Evolutionary conservation across 2,797 vertebrate genomes (phyloP), one percentile per base, ranked within the genome.

Genomic region (Crotalus adamanteus): DNA sequence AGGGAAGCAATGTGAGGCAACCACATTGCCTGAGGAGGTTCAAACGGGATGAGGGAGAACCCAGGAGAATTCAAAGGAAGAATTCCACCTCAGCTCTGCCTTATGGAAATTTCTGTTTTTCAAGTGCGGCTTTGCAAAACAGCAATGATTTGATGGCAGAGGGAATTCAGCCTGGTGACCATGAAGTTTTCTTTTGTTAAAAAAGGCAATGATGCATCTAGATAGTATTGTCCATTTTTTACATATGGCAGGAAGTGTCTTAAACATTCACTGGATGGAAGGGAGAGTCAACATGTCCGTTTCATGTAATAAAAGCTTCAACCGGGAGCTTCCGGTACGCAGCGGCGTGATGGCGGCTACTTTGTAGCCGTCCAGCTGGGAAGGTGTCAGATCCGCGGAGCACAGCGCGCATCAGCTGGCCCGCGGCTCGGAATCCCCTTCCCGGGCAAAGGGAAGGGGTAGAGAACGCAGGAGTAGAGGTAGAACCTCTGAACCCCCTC

Each of bases 161-260:
- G n/a, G 20, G 61, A n/a, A 73, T 78, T 78, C 25, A 31, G 85
- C 57, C 63, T 65, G 55, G 69, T 91, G 93, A 92, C 69, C 0
- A 0, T 0, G 1, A 92, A 93, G 20, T 59, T 20, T 69, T 90
- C 18, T 56, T 93, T 22, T 26, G 73, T 83, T 88, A 93, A 86
- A 37, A 55, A 53, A 59, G 42, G 47, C 61, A 93, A 47, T 69
- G 51, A 88, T 88, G 4, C 26, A n/a, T 59, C 53, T 83, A 55
- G 16, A 61, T 8, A 57, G 55, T 22, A 22, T 37, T 6, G 22
- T 93, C 0, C 91, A 95, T 94, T 94, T 95, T 93, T 57, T 11
- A 12, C 42, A 83, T 13, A 18, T 22, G 25, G 37, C 63, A 88
- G 22, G 65, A 91, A 90, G 51, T 87, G 22, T 55, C 73, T 53